These are phyloP conservation scores for Drosophila melanogaster DNA, from an alignment of 1,140 invertebrate species.

Conservation along the genomic window DNA sequence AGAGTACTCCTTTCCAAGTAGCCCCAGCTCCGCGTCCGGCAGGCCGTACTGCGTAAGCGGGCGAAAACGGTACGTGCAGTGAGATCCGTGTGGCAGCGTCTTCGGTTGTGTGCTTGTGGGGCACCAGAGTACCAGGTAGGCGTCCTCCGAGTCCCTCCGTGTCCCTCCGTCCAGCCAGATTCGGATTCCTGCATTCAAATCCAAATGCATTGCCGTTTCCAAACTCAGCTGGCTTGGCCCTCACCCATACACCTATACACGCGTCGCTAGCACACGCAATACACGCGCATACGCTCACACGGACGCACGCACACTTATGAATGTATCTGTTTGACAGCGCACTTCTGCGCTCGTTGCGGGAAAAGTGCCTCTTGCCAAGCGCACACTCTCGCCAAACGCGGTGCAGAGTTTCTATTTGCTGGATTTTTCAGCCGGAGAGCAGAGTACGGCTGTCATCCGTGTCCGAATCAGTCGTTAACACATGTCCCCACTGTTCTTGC, in stretches of 20 bases:
- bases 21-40: background rate
- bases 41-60: conserved; percentile 30
- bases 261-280: conserved; percentile 23
- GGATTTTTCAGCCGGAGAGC: conserved; percentile 22
- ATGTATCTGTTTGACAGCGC: conserved; percentile 60
- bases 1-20: too few relatives aligned
- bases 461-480: background rate
- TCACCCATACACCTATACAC: conserved; percentile 18
- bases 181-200: too few relatives aligned
- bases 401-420: conserved; percentile 65
- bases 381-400: conserved; percentile 54
- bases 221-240: conserved; percentile 72
- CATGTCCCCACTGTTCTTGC: background rate
- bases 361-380: conserved; percentile 57
- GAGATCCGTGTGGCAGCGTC: conserved; percentile 20
- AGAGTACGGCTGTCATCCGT: background rate
- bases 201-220: conserved; percentile 25
- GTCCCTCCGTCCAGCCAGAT: background rate
- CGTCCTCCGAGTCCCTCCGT: background rate
- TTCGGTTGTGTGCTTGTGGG: conserved; percentile 16
- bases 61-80: conserved; percentile 27
- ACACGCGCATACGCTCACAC: conserved; percentile 24
- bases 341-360: conserved; percentile 47
- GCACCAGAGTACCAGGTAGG: conserved; percentile 26
- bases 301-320: conserved; percentile 21